Base-by-base conservation (phyloP, 2,888 invertebrate species). In the Yponomeuta sedellus region DNA sequence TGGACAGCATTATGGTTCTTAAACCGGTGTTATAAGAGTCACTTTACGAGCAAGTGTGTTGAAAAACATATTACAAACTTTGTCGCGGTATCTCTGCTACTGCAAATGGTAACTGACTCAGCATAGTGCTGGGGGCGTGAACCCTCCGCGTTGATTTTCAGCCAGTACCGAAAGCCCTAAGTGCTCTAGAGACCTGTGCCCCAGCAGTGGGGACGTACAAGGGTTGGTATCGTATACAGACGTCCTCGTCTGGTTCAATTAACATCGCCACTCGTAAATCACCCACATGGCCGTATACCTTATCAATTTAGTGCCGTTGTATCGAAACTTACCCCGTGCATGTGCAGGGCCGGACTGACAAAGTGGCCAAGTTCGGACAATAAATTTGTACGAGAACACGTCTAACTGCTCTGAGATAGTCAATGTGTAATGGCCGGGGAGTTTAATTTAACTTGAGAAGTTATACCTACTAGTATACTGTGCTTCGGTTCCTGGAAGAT, bases 271-370 rank as follows among this genome's bases (percentile, higher is more conserved):
- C 52, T 64, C 63, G 16, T 68, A 68, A 67, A 68, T 68, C 68
- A 67, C 39, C 20, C 56, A 61, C 1, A 34, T 65, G 68, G 65
- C 58, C 39, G 66, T 63, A 52, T 52, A 4, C 67, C 83, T 87
- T 88, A 88, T 88, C 88, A 87, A 88, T 88, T 88, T 88, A 88
- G 86, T 77, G 84, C 83, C 86, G 73, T 69, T 77, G 86, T 85
- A 87, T 85, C 81, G 85, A 81, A 87, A 86, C 81, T 88, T 87
- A 77, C 40, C 28, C 80, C 44, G 78, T 78, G 80, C 79, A 77
- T 80, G 80, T 40, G 65, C 65, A 44, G 39, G 80, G 82, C 73
- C 74, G 71, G 72, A 70, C 44, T 61, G 61, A 67, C 77, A 77
- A 81, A 82, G 79, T 80, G 82, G 75, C 76, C 82, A 88, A 88